A percentile compares a stretch with the other conserved stretches of the same genome.
phyloP scores from a whole-genome alignment of 2,113 vertebrate species.

The Cricetomys ansorgei region DNA sequence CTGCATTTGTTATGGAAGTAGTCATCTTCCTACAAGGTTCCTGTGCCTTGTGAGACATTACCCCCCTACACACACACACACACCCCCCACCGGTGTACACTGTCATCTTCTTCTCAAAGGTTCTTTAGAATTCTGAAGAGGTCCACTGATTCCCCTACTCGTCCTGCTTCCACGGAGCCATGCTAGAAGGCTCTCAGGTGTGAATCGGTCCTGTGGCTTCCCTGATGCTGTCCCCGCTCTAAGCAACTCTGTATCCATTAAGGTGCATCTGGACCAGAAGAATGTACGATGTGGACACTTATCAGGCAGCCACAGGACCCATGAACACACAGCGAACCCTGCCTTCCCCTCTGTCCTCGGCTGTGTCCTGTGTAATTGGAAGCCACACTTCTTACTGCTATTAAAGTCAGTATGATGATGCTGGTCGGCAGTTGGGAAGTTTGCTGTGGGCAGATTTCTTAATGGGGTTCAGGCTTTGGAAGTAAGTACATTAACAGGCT shows the following conservation, averaged over 20 bases:
- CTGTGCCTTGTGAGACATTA: no score
- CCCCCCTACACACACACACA: no score
- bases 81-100: not conserved
- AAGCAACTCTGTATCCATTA: not conserved
- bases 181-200: not conserved
- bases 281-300: not conserved
- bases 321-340: not conserved
- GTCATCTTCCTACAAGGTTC: not conserved
- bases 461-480: not conserved
- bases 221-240: accelerated
- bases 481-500: slow-evolving; percentile 1
- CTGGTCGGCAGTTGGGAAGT: not conserved
- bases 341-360: not conserved
- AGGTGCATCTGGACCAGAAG: not conserved
- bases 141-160: not conserved
- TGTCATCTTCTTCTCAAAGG: not conserved
- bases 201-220: not conserved
- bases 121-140: not conserved
- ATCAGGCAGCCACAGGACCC: not conserved
- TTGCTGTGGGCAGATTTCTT: slow-evolving; percentile 32
- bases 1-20: not conserved
- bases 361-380: no score
- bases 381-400: not conserved
- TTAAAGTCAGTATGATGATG: not conserved
- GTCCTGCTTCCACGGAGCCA: not conserved